Evolutionary conservation across 2,888 invertebrate genomes (phyloP).

Genomic region (Oligia latruncula): DNA sequence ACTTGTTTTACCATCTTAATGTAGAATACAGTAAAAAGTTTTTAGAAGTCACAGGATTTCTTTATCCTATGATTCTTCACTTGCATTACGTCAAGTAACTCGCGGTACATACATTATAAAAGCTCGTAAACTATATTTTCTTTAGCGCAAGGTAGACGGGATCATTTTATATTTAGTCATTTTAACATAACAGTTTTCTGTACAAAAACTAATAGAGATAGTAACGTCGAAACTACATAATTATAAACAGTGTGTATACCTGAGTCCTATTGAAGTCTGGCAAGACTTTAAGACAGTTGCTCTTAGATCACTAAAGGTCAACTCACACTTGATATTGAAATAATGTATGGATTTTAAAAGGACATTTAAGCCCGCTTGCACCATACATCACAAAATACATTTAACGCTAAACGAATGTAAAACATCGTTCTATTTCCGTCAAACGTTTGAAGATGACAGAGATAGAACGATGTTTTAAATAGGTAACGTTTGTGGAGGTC

Average conservation of each 20-base stretch:
- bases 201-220: constrained; percentile 3
- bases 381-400: background rate
- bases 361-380: no score
- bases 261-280: constrained; percentile 40
- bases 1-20: background rate
- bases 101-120: background rate
- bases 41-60: background rate
- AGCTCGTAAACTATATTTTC: background rate
- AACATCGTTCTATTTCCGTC: background rate
- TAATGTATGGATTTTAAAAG: background rate
- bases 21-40: background rate
- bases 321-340: constrained; percentile 4
- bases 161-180: background rate
- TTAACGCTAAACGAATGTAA: background rate
- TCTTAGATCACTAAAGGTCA: constrained; percentile 16
- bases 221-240: background rate
- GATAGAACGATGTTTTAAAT: background rate
- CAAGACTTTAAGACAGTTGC: constrained; percentile 36
- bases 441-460: background rate
- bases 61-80: background rate
- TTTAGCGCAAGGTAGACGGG: background rate
- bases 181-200: background rate
- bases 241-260: constrained; percentile 16
- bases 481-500: background rate
- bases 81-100: constrained; percentile 6